These are phyloP conservation scores for Zeus faber DNA, from an alignment of 2,113 vertebrate species.

Conservation along the genomic window DNA sequence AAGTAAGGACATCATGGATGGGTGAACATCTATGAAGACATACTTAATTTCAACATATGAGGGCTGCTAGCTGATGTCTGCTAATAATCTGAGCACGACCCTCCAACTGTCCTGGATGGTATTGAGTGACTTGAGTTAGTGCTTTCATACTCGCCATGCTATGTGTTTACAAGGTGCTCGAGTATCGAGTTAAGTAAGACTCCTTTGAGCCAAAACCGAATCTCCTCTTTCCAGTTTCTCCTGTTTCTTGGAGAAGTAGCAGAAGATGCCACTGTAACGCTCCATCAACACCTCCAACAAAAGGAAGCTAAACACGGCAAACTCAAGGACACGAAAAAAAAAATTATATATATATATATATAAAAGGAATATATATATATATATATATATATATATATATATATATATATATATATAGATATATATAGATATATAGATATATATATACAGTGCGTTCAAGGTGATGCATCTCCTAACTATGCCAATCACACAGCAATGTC, in stretches of 20 bases:
- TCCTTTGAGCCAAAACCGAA: not conserved
- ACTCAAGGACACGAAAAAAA: too few relatives aligned
- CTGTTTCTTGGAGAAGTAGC: conserved; percentile 3
- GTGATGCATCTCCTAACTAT: too few relatives aligned
- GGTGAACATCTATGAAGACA: conserved; percentile 9
- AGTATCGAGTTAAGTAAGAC: conserved; percentile 17
- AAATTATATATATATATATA: too few relatives aligned
- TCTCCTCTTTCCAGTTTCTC: conserved; percentile 29
- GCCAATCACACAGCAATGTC: not conserved
- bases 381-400: too few relatives aligned
- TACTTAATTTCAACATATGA: not conserved
- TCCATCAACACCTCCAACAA: not conserved
- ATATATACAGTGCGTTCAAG: too few relatives aligned
- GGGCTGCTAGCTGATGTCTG: not conserved
- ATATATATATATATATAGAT: too few relatives aligned
- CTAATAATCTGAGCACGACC: conserved; percentile 12
- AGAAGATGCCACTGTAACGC: not conserved
- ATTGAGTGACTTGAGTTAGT: conserved; percentile 36
- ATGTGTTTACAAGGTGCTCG: conserved; percentile 34
- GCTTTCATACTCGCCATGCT: conserved; percentile 18
- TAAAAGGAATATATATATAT: too few relatives aligned
- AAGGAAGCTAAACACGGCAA: too few relatives aligned
- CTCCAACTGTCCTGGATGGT: conserved; percentile 8
- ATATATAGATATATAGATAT: too few relatives aligned
- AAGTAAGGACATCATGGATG: too few relatives aligned